Evolutionary conservation across 2,888 invertebrate genomes (phyloP).

Genomic region (Hypsopygia costalis): DNA sequence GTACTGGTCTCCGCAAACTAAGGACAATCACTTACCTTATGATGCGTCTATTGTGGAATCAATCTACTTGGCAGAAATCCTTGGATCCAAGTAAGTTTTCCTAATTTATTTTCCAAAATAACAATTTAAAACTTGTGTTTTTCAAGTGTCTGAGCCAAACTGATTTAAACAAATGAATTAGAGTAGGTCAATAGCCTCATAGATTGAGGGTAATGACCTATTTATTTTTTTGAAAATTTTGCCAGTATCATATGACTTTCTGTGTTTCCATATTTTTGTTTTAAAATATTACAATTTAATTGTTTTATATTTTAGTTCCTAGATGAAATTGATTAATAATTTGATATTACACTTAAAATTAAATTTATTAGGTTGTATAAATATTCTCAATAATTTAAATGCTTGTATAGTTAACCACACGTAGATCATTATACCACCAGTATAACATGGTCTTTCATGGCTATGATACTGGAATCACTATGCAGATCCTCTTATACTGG

Average conservation of each 20-base stretch:
- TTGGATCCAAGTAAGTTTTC: slow-evolving; percentile 85
- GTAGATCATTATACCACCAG: too few species aligned
- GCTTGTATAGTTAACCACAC: too few species aligned
- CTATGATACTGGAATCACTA: too few species aligned
- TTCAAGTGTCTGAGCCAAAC: slow-evolving; percentile 49
- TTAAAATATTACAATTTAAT: too few species aligned
- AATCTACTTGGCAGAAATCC: slow-evolving; percentile 93
- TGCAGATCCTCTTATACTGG: too few species aligned
- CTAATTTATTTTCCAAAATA: slow-evolving; percentile 20
- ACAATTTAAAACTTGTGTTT: slow-evolving; percentile 19
- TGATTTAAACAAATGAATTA: slow-evolving; percentile 64
- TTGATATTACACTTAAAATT: too few species aligned
- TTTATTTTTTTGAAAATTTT: slow-evolving; percentile 48
- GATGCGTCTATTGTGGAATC: slow-evolving; percentile 91
- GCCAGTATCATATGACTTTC: slow-evolving; percentile 26
- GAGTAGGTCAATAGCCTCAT: slow-evolving; percentile 60
- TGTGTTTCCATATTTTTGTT: slow-evolving; percentile 12
- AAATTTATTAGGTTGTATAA: too few species aligned
- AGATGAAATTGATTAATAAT: too few species aligned
- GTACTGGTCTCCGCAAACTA: slow-evolving; percentile 95
- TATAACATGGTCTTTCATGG: too few species aligned
- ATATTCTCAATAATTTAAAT: too few species aligned
- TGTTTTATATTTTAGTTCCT: too few species aligned
- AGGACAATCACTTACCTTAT: slow-evolving; percentile 85
- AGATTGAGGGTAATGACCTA: slow-evolving; percentile 64